phyloP scores from a whole-genome alignment of 2,113 vertebrate species.

The Neolamprologus sp. region DNA sequence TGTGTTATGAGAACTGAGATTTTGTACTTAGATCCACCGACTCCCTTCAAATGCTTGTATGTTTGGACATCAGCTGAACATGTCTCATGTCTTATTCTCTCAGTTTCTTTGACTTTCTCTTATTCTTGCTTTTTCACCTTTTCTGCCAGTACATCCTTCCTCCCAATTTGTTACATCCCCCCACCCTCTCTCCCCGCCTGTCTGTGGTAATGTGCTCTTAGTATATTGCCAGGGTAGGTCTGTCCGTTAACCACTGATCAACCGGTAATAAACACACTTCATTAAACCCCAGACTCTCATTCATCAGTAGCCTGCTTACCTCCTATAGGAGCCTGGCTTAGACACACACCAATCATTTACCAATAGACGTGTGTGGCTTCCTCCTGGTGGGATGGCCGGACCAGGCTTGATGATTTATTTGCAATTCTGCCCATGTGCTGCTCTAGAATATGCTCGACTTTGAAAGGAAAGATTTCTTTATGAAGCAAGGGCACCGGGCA shows the following conservation, averaged over 20 bases:
- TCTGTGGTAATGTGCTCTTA: neutral
- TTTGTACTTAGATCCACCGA: neutral
- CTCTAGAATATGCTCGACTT: slow-evolving; percentile 21
- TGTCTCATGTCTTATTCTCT: neutral
- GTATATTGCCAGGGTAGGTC: slow-evolving; percentile 18
- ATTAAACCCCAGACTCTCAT: slow-evolving; percentile 59
- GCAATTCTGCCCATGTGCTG: slow-evolving; percentile 41
- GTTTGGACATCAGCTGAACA: neutral
- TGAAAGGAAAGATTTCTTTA: slow-evolving; percentile 32
- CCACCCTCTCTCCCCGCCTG: neutral
- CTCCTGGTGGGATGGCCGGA: slow-evolving; percentile 10
- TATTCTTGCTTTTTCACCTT: neutral
- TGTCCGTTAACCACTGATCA: slow-evolving; percentile 46
- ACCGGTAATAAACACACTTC: slow-evolving; percentile 63
- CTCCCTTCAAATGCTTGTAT: neutral
- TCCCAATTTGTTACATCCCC: neutral
- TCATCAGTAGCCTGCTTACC: slow-evolving; percentile 42
- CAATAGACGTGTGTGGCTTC: neutral
- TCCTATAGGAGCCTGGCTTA: slow-evolving; percentile 31
- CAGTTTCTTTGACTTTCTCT: fast-evolving
- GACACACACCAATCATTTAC: slow-evolving; percentile 30
- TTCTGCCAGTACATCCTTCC: neutral
- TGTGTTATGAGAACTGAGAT: neutral
- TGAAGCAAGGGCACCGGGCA: slow-evolving; percentile 16
- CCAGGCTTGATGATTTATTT: slow-evolving; percentile 47